phyloP scores from a whole-genome alignment of 2,113 vertebrate genomes.

The Eira barbara region DNA sequence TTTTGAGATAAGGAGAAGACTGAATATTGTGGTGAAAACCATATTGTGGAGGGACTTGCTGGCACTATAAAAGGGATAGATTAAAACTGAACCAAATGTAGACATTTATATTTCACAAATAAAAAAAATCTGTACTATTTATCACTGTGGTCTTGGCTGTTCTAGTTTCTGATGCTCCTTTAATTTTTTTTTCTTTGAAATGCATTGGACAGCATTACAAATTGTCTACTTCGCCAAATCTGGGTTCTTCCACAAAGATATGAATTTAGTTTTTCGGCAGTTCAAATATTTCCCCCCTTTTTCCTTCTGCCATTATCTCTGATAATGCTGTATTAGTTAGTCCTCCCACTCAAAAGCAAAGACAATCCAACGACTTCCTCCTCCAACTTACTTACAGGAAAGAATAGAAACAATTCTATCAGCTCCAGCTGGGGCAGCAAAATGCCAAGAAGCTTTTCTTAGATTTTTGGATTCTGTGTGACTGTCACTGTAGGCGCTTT shows the following conservation, averaged over 20 bases:
- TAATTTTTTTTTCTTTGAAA: neutral
- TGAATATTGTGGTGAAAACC: neutral
- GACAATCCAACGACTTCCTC: constrained; percentile 49
- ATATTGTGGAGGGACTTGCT: neutral
- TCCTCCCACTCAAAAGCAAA: constrained; percentile 53
- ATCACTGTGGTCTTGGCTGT: neutral
- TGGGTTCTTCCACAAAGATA: neutral
- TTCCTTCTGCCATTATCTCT: constrained; percentile 3
- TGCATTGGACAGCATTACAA: neutral
- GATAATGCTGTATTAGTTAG: constrained; percentile 50
- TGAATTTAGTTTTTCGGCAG: constrained; percentile 7
- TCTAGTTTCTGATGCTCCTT: neutral
- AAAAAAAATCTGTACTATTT: neutral
- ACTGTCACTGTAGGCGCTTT: constrained; percentile 35
- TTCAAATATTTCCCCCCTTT: neutral
- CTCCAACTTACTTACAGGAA: constrained; percentile 41
- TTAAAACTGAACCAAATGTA: neutral
- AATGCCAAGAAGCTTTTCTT: constrained; percentile 58
- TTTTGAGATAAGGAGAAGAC: neutral
- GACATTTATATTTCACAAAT: neutral
- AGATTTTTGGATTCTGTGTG: neutral
- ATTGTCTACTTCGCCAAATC: neutral
- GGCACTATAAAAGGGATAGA: neutral
- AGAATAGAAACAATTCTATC: constrained; percentile 67
- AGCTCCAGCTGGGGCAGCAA: constrained; percentile 40